These are phyloP conservation scores for Notarius lentiginosus DNA, from an alignment of 2,113 vertebrate genomes.

Conservation along the genomic window DNA sequence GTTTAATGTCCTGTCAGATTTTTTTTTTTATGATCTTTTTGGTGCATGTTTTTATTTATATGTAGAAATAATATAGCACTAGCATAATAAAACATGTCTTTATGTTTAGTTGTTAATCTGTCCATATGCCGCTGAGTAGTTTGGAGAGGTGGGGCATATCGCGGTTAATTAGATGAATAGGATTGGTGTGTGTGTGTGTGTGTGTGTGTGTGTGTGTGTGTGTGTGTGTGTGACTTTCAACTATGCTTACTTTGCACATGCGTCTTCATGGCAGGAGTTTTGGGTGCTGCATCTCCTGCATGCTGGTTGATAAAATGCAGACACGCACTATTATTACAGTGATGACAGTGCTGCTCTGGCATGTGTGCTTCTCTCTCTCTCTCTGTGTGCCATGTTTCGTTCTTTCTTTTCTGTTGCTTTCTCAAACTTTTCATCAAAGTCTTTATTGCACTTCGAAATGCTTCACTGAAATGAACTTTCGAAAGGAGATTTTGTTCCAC, in stretches of 20 bases:
- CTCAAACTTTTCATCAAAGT: constrained; percentile 27
- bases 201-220: too few species aligned
- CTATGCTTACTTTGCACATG: background rate
- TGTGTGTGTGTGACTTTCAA: background rate
- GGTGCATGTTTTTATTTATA: background rate
- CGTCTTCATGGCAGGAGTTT: constrained; percentile 40
- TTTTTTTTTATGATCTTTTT: background rate
- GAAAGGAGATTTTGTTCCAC: background rate
- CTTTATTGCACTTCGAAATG: background rate
- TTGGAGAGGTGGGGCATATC: background rate
- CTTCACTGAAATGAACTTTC: background rate
- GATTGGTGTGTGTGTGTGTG: background rate
- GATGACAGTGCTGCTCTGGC: constrained; percentile 61
- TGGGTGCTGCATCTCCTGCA: background rate
- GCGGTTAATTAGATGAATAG: constrained; percentile 4
- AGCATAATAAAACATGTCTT: background rate
- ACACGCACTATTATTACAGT: constrained; percentile 63
- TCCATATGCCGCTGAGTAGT: background rate
- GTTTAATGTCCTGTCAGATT: background rate
- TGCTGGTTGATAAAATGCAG: constrained; percentile 57
- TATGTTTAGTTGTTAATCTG: background rate
- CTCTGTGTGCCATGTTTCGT: background rate
- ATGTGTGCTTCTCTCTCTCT: constrained; percentile 34
- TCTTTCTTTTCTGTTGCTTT: constrained; percentile 6
- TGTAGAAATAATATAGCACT: background rate